A percentile compares a stretch with the other conserved stretches of the same genome.
Conservation (phyloP, 2,113 vertebrate genomes). For the Ciconia boyciana region DNA sequence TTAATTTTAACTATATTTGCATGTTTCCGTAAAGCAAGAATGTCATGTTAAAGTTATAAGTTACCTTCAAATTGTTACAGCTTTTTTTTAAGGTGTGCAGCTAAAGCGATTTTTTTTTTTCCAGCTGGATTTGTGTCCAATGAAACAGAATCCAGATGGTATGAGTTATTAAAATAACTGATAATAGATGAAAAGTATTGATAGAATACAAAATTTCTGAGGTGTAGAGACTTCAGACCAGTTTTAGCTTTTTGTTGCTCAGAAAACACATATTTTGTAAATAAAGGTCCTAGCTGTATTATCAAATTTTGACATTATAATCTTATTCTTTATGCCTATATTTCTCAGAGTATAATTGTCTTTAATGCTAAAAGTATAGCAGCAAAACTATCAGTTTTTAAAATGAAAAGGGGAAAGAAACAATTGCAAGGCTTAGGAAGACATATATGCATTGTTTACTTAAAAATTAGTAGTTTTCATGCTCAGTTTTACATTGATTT, state of each 20-base stretch:
- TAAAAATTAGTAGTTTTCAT: background rate
- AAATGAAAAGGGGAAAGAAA: background rate
- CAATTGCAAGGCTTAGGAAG: background rate
- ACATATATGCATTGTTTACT: background rate
- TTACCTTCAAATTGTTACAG: background rate
- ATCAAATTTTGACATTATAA: background rate
- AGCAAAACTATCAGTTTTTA: background rate
- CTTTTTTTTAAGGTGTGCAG: background rate
- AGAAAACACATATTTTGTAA: background rate
- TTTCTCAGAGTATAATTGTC: background rate
- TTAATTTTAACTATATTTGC: background rate
- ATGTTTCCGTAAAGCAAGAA: background rate
- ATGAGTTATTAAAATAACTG: background rate
- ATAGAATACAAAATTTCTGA: background rate
- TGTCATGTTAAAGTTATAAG: background rate
- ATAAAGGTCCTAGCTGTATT: background rate
- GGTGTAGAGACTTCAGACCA: background rate
- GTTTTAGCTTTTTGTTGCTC: background rate
- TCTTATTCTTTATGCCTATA: background rate
- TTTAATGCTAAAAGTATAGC: background rate
- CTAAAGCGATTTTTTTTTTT: background rate
- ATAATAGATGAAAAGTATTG: background rate
- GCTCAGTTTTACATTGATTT: background rate
- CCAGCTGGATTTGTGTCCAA: background rate
- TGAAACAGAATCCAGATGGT: background rate